phyloP scores from a whole-genome alignment of 2,797 vertebrate genomes.

The Aphelocoma californica region DNA sequence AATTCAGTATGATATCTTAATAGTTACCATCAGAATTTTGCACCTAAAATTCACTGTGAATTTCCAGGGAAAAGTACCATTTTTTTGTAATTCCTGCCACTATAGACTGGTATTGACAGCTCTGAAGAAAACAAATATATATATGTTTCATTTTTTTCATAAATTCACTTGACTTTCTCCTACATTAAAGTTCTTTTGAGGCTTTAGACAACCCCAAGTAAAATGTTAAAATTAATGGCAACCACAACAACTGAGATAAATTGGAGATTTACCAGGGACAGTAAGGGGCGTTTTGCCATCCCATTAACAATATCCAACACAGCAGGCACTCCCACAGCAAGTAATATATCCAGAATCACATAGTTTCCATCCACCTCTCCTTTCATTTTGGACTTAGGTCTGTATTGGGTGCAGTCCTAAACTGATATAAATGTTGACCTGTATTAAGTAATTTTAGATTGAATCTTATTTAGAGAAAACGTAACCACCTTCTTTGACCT shows the following conservation, averaged over 20 bases:
- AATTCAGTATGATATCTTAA: background rate
- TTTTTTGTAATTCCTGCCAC: background rate
- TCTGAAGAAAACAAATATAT: background rate
- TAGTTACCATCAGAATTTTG: background rate
- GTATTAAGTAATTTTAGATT: background rate
- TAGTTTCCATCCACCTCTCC: background rate
- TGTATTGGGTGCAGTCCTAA: background rate
- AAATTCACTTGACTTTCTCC: background rate
- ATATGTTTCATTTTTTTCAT: background rate
- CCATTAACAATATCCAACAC: background rate
- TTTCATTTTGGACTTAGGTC: background rate
- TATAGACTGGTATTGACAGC: background rate
- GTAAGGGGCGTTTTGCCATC: background rate
- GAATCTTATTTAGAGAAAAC: background rate
- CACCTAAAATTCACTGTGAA: background rate
- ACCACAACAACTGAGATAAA: background rate
- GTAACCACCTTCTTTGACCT: background rate
- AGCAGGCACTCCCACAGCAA: background rate
- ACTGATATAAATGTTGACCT: background rate
- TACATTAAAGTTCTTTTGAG: background rate
- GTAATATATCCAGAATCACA: background rate
- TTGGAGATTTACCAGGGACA: background rate
- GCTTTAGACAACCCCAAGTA: background rate
- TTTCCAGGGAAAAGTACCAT: background rate
- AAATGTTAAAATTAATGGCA: constrained; percentile 10